These are phyloP conservation scores for Ramphastos sulfuratus DNA, from an alignment of 2,113 vertebrate genomes.

Conservation along the genomic window DNA sequence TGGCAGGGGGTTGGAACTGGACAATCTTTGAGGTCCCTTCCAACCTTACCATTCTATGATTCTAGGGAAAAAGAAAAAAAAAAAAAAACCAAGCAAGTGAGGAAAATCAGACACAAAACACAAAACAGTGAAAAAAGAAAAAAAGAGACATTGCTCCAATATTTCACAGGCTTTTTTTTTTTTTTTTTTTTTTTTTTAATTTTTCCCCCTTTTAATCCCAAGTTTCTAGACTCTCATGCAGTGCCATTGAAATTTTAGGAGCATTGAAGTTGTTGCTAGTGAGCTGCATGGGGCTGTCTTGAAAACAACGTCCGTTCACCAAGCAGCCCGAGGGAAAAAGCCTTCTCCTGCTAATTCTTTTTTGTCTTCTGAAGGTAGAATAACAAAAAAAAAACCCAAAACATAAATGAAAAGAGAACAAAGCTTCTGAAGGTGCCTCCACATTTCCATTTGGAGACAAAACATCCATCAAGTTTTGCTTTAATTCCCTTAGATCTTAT, in stretches of 20 bases:
- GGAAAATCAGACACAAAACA: neutral
- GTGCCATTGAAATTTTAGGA: conserved; percentile 34
- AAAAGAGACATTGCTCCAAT: neutral
- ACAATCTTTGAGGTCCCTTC: too few species aligned
- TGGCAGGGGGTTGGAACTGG: too few species aligned
- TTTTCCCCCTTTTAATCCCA: neutral
- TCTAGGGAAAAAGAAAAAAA: too few species aligned
- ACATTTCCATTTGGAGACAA: conserved; percentile 1
- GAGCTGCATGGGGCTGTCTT: conserved; percentile 25
- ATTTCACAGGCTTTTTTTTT: neutral
- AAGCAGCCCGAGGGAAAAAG: conserved; percentile 31
- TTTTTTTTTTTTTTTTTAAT: neutral
- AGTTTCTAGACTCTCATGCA: neutral
- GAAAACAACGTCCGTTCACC: neutral
- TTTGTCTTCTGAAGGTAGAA: conserved; percentile 20
- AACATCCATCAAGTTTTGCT: conserved; percentile 31
- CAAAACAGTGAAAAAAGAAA: neutral
- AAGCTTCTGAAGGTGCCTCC: conserved; percentile 7
- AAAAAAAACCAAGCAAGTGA: neutral
- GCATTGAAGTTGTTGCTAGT: conserved; percentile 21
- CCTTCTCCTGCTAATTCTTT: neutral
- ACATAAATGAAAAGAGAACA: neutral
- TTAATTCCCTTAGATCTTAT: conserved; percentile 27
- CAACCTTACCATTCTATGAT: too few species aligned
- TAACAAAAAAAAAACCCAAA: neutral